These are phyloP conservation scores for Drosophila macrothrix DNA, from an alignment of 2,888 invertebrate genomes.

Conservation along the genomic window DNA sequence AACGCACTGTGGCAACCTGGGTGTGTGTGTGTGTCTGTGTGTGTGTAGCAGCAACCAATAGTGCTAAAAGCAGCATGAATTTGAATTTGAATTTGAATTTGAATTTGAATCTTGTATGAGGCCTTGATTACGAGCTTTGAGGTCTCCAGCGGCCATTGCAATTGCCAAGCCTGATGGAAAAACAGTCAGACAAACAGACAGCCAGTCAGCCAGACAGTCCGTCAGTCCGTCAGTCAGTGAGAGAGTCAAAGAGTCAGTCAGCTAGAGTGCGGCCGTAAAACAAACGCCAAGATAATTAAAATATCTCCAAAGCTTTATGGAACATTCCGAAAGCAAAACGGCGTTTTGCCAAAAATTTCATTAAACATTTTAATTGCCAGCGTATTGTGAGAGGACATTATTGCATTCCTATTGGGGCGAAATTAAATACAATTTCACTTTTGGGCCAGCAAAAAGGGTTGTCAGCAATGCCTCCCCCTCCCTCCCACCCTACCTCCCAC, in stretches of 20 bases:
- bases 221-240: not conserved
- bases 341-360: slow-evolving; percentile 72
- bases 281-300: slow-evolving; percentile 73
- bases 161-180: slow-evolving; percentile 10
- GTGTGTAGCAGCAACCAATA: not conserved
- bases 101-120: slow-evolving; percentile 26
- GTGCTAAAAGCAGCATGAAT: slow-evolving; percentile 27
- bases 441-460: slow-evolving; percentile 50
- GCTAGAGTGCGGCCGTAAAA: slow-evolving; percentile 46
- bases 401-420: slow-evolving; percentile 69
- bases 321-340: slow-evolving; percentile 57
- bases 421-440: slow-evolving; percentile 74
- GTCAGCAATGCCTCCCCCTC: not conserved
- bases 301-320: slow-evolving; percentile 61
- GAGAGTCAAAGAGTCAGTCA: not conserved
- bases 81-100: slow-evolving; percentile 24
- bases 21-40: not conserved
- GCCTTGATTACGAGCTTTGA: slow-evolving; percentile 24
- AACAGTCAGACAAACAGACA: not conserved
- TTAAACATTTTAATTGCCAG: slow-evolving; percentile 80
- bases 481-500: not conserved
- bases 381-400: slow-evolving; percentile 66
- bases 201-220: not conserved
- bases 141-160: slow-evolving; percentile 25
- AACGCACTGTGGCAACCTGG: slow-evolving; percentile 3